Evolutionary conservation across 2,797 vertebrate genomes (phyloP), one percentile per base, ranked within the genome.

Genomic region (Coranthus polyacanthus): DNA sequence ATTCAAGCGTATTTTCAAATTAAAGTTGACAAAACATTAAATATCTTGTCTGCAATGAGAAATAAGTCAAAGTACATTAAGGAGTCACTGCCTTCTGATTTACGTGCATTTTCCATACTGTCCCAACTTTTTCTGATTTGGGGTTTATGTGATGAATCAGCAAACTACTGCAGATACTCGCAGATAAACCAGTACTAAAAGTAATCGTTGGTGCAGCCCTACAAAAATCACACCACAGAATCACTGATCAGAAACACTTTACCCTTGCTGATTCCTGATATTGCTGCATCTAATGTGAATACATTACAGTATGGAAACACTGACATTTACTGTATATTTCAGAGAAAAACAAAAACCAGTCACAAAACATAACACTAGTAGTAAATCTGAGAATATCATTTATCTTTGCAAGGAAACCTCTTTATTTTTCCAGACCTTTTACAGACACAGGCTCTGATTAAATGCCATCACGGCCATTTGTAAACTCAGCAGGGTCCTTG

Each of bases 401-500:
- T 8, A 12, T 12, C 12, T 34, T 15, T 26, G 2, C 29, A 1
- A n/a, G 21, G 36, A 60, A 67, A 54, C 43, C 12, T n/a, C 17
- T 8, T 20, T 11, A 11, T 63, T 42, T 51, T 13, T 52, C 36
- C 12, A 41, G 1, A 54, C 17, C 12, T 10, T 62, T 38, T 24
- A 10, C 61, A 64, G 68, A 74, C 68, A 72, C 57, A 76, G 75
- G 72, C 75, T 81, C 79, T 80, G 82, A 88, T 84, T 55, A 38
- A 55, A 29, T 74, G 62, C 39, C 45, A 57, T 46, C 18, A 5
- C 8, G 22, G 38, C 36, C 37, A 42, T 81, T 75, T 87, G 78
- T 75, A 60, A 82, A 87, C 64, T 69, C 74, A 76, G 71, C 79
- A 64, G 73, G 59, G 78, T 63, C 77, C 75, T 83, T 54, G 53